Base-by-base conservation (phyloP, 2,797 vertebrate genomes). In the Xiphorhynchus erythropygius region DNA sequence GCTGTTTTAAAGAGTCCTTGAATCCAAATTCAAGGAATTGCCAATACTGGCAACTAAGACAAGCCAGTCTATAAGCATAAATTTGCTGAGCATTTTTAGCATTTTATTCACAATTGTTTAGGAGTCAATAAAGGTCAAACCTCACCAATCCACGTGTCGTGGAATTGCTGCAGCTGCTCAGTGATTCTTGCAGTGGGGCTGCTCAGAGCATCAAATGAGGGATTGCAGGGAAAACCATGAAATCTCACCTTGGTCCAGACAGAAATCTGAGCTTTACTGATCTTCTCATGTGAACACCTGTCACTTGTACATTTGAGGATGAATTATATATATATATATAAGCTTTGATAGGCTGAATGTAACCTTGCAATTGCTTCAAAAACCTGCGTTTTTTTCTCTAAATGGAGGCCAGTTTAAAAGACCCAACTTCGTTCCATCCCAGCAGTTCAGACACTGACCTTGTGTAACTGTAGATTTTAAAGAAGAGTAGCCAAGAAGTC, bases 171-270 rank as follows among this genome's bases (percentile, higher is more conserved):
- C 1, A 24, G 41, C 14, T 47, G 4, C 77, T 41, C 13, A 9
- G 60, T 21, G 35, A 4, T 63, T 35, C 23, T 10, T 73, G 60
- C 76, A 33, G 47, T 14, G 52, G 79, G 30, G 49, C 37, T 3
- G 10, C 35, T 39, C 24, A 11, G 11, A 28, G 60, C 56, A 28
- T 46, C 70, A 18, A 11, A 42, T 10, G 65, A 52, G 11, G 5
- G 5, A 1, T 13, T 41, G n/a, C 1, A 3, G 63, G 59, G 47
- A 63, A 25, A 88, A 32, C 28, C 33, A 5, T 3, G 1, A 3
- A 9, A 30, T 32, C 50, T 63, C 19, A 3, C 6, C 59, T 21
- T 50, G 18, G 32, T 55, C 21, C 37, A 50, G 30, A 8, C 53
- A 13, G 35, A 67, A 32, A 46, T 27, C 25, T n/a, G 63, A 62